A percentile compares a stretch with the other conserved stretches of the same genome.
Conservation (phyloP, 2,888 invertebrate genomes). For the Isotomurus palustris region DNA sequence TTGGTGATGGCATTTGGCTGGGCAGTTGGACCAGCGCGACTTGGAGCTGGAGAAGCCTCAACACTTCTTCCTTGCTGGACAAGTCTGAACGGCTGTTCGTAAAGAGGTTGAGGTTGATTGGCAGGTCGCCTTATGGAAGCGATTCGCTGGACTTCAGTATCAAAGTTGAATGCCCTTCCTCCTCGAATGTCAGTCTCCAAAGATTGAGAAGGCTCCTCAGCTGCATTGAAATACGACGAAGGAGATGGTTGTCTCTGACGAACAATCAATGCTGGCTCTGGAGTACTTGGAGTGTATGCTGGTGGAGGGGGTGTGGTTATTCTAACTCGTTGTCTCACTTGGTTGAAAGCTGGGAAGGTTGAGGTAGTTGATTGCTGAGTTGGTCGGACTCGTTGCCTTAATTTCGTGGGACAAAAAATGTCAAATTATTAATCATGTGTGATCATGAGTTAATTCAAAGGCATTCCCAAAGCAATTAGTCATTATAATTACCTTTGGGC, state of each 20-base stretch:
- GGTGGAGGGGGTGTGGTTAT: conserved; percentile 37
- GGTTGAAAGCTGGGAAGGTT: too few species aligned
- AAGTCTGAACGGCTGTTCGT: conserved; percentile 50
- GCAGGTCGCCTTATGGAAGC: conserved; percentile 19
- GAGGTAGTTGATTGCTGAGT: too few species aligned
- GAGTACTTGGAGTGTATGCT: conserved; percentile 18
- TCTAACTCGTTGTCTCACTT: conserved; percentile 29
- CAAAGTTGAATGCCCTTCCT: conserved; percentile 35
- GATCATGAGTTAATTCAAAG: not conserved
- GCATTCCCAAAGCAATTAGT: not conserved
- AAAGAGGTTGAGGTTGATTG: conserved; percentile 32
- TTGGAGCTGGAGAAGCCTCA: conserved; percentile 52
- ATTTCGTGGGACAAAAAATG: too few species aligned
- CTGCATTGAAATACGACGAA: conserved; percentile 14
- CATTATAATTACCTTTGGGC: conserved; percentile 27
- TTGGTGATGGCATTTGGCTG: conserved; percentile 6
- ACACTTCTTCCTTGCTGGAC: conserved; percentile 65
- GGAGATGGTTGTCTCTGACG: conserved; percentile 25
- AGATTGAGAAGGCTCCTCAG: conserved; percentile 32
- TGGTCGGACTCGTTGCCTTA: conserved; percentile 33
- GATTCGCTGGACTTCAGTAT: conserved; percentile 35
- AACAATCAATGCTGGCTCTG: conserved; percentile 20
- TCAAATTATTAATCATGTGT: not conserved
- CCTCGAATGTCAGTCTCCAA: conserved; percentile 19
- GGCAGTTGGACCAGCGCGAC: conserved; percentile 50